phyloP scores from a whole-genome alignment of 2,797 vertebrate genomes.

The Lagothrix lagotricha region DNA sequence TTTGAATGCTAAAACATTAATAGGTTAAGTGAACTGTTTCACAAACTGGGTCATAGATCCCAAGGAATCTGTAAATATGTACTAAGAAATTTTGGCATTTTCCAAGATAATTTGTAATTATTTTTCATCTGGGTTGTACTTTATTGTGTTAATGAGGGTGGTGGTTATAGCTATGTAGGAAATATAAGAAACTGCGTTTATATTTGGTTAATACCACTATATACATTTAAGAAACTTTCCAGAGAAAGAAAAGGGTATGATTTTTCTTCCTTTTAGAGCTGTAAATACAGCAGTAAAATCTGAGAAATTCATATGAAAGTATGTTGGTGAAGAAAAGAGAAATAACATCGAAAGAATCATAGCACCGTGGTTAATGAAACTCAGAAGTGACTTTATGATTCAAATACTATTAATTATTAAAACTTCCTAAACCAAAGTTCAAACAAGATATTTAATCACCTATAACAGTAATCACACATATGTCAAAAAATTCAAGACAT shows the following conservation, averaged over 20 bases:
- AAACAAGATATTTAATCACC: not conserved
- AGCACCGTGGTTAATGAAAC: slow-evolving; percentile 32
- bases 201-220: not conserved
- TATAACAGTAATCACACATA: not conserved
- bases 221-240: not conserved
- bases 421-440: slow-evolving; percentile 15
- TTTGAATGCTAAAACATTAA: not conserved
- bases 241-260: not conserved
- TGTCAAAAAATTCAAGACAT: not conserved
- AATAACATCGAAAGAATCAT: not conserved
- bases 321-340: not conserved
- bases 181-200: not conserved
- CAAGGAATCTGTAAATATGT: not conserved
- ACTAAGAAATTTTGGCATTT: not conserved
- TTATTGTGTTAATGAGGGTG: not conserved
- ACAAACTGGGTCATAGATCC: not conserved
- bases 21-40: not conserved
- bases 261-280: not conserved
- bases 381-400: slow-evolving; percentile 12
- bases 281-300: not conserved
- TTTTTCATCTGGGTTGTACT: not conserved
- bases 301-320: not conserved
- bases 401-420: not conserved
- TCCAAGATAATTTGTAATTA: not conserved
- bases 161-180: not conserved